A percentile compares a stretch with the other conserved stretches of the same genome.
phyloP scores from a whole-genome alignment of 2,113 vertebrate genomes.

The Mirza zaza region DNA sequence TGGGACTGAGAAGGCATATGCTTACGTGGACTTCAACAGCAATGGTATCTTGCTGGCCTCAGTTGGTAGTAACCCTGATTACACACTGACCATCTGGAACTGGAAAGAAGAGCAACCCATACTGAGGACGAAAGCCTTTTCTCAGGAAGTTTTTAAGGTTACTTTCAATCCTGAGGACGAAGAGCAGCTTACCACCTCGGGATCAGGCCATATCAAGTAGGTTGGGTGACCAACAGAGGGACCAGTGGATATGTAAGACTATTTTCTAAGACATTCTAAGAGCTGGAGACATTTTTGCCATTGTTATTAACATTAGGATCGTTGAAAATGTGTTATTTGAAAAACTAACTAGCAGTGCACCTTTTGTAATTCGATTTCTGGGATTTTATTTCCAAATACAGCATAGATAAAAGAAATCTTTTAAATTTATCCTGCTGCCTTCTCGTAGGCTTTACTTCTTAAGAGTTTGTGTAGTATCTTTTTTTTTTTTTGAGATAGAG shows the following conservation, averaged over 20 bases:
- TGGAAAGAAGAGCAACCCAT: slow-evolving; percentile 92
- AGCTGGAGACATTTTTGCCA: neutral
- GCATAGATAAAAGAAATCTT: neutral
- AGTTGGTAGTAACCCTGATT: slow-evolving; percentile 90
- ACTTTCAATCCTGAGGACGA: slow-evolving; percentile 92
- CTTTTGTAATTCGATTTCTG: neutral
- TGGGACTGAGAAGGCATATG: slow-evolving; percentile 89
- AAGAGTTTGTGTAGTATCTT: neutral
- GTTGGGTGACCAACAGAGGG: neutral
- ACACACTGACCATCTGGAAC: slow-evolving; percentile 93
- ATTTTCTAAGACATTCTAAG: neutral
- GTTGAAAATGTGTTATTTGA: neutral
- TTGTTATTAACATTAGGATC: neutral
- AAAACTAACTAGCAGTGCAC: neutral
- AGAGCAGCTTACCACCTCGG: slow-evolving; percentile 91
- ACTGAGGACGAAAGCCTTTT: slow-evolving; percentile 91
- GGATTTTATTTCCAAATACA: neutral
- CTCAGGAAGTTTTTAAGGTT: slow-evolving; percentile 93
- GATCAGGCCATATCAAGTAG: slow-evolving; percentile 94
- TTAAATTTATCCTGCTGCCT: neutral
- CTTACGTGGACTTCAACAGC: slow-evolving; percentile 89
- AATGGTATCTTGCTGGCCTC: slow-evolving; percentile 91
- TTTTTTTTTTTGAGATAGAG: too few relatives aligned
- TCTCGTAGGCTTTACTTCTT: neutral
- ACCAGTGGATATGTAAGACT: neutral